Evolutionary conservation across 2,888 invertebrate species (phyloP), one percentile per base, ranked within the genome.

Genomic region (Polyommatus icarus): DNA sequence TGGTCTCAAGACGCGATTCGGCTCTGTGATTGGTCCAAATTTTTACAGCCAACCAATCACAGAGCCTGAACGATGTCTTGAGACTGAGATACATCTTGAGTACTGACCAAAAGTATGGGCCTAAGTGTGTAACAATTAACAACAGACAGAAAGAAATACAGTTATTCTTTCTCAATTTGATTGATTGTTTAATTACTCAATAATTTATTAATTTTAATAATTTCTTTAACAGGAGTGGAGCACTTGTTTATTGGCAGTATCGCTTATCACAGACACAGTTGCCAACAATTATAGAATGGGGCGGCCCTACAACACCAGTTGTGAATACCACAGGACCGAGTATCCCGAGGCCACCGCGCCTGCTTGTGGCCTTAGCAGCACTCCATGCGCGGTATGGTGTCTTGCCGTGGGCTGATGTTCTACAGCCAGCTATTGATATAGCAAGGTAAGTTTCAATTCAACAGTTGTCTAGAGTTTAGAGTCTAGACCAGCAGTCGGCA

Each of bases 181-280:
- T 32, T n/a, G n/a, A 32, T 40, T 10, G 10, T 24, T 24, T 40
- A 40, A 8, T n/a, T n/a, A n/a, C n/a, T n/a, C 10, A 40, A 40
- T 40, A 1, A 67, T 59, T 59, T n/a, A 59, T 20, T n/a, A 1
- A 59, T 20, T 59, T 24, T 61, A 7, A 15, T 15, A 29, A 15
- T 67, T 15, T 10, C 24, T 32, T 15, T 85, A 92, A 61, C 88
- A 97, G 98, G 81, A 97, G 96, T 83, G 97, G 97, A 1, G 95
- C 96, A 76, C 89, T 97, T 86, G 86, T 97, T 84, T 94, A 97
- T 84, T 96, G 97, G 91, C 96, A 96, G 88, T 97, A 97, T 87
- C 93, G 95, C 12, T 79, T 94, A 90, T 80, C 84, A 84, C 87
- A 90, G 87, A 82, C 83, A 20, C 84, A 84, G 80, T 82, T 83